phyloP scores from a whole-genome alignment of 2,888 invertebrate genomes.

The Onthophagus sagittarius region DNA sequence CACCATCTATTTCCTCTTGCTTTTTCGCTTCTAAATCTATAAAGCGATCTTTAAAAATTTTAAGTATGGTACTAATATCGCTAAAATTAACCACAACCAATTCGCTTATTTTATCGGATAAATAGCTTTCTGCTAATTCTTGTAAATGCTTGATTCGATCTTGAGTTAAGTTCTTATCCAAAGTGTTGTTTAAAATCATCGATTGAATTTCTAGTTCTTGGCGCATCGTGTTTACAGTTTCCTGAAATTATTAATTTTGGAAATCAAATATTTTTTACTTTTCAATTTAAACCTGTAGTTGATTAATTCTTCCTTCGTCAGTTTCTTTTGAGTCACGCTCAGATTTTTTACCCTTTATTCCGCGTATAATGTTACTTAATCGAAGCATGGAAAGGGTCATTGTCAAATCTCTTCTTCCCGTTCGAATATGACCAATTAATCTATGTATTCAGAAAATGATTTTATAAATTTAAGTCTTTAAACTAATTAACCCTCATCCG shows the following conservation, averaged over 20 bases:
- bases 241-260: conserved; percentile 22
- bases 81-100: conserved; percentile 42
- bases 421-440: conserved; percentile 47
- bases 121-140: conserved; percentile 41
- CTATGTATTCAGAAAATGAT: conserved; percentile 37
- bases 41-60: conserved; percentile 42
- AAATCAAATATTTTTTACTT: too few species aligned
- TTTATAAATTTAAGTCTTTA: too few species aligned
- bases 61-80: conserved; percentile 41
- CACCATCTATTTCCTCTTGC: conserved; percentile 14
- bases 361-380: conserved; percentile 42
- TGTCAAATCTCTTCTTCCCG: conserved; percentile 39
- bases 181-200: conserved; percentile 42
- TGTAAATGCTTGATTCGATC: conserved; percentile 42
- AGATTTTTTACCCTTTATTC: conserved; percentile 35
- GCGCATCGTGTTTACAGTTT: conserved; percentile 38
- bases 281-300: conserved; percentile 30
- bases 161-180: conserved; percentile 39
- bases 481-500: too few species aligned
- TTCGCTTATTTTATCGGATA: conserved; percentile 42
- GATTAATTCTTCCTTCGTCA: conserved; percentile 33
- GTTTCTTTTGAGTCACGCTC: conserved; percentile 30
- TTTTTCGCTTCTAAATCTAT: conserved; percentile 35
- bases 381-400: conserved; percentile 46
- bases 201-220: conserved; percentile 42